A percentile compares a stretch with the other conserved stretches of the same genome.
Conservation (phyloP, 2,888 invertebrate genomes). For the Blastobasis lacticolella region DNA sequence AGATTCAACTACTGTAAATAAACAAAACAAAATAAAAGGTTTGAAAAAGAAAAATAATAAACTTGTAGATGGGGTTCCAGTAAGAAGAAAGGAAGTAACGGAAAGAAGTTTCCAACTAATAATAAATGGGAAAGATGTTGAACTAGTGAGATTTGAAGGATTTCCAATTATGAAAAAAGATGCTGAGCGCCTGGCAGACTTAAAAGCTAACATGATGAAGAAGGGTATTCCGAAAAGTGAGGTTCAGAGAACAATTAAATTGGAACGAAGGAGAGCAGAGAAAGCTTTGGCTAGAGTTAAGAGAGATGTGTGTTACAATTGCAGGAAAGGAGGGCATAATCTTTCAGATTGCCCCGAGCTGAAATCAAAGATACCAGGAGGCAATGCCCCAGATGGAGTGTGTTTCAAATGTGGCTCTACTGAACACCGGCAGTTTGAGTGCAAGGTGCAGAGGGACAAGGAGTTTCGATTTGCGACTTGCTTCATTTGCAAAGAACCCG, state of each 20-base stretch:
- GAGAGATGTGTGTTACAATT: constrained; percentile 86
- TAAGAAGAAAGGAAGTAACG: constrained; percentile 57
- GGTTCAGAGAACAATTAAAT: constrained; percentile 77
- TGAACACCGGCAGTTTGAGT: constrained; percentile 85
- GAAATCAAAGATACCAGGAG: constrained; percentile 64
- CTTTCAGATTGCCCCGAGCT: constrained; percentile 86
- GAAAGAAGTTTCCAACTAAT: constrained; percentile 67
- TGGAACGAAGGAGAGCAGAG: constrained; percentile 81
- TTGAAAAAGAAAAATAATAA: constrained; percentile 30
- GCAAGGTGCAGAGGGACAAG: constrained; percentile 78
- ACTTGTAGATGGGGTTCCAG: constrained; percentile 38
- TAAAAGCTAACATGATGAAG: constrained; percentile 77
- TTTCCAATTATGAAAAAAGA: constrained; percentile 83
- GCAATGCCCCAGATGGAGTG: constrained; percentile 76
- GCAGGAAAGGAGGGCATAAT: constrained; percentile 84
- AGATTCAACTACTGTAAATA: constrained; percentile 3
- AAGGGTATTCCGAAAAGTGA: constrained; percentile 80
- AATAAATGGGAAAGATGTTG: constrained; percentile 77
- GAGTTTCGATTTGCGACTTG: constrained; percentile 89
- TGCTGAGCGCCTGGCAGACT: constrained; percentile 75
- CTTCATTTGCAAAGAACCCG: constrained; percentile 88
- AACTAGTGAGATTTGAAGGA: constrained; percentile 78
- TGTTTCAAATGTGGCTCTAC: constrained; percentile 94
- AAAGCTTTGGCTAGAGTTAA: constrained; percentile 79
- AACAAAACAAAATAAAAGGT: constrained; percentile 9